These are phyloP conservation scores for Alosa alosa DNA, from an alignment of 2,113 vertebrate species.

Conservation along the genomic window DNA sequence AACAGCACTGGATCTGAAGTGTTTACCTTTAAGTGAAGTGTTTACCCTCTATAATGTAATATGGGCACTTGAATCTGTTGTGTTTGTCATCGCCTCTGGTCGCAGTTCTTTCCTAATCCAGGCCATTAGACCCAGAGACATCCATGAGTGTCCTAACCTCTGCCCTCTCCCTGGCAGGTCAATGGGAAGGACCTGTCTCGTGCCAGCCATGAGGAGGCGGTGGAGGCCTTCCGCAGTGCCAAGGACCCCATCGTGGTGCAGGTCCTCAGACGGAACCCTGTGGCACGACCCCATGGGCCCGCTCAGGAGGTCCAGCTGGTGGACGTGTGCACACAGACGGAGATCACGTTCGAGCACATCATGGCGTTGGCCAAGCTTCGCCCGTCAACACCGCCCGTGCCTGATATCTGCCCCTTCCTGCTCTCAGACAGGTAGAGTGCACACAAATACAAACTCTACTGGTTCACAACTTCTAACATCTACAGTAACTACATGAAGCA, in stretches of 20 bases:
- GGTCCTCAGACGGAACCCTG: constrained; percentile 85
- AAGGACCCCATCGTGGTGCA: constrained; percentile 96
- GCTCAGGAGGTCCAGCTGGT: constrained; percentile 82
- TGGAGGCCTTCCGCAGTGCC: constrained; percentile 86
- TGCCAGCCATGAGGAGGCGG: constrained; percentile 89
- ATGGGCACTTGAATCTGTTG: not conserved
- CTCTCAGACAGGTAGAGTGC: constrained; percentile 89
- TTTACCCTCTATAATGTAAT: not conserved
- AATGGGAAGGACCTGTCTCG: constrained; percentile 93
- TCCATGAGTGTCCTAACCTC: not conserved
- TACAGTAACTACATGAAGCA: not conserved
- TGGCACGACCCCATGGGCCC: constrained; percentile 70
- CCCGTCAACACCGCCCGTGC: constrained; percentile 90
- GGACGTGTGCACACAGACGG: constrained; percentile 94
- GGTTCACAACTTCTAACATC: not conserved
- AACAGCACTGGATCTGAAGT: not conserved
- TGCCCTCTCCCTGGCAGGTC: constrained; percentile 70
- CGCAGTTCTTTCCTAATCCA: not conserved
- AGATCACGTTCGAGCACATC: constrained; percentile 97
- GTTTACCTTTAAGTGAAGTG: not conserved
- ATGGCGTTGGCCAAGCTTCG: constrained; percentile 93
- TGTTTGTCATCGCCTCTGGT: not conserved
- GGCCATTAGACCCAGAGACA: not conserved
- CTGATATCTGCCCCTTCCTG: constrained; percentile 92
- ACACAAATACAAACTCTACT: not conserved